Percentiles rank a stretch among this genome's conserved stretches.
Conservation (phyloP, 2,797 vertebrate species). For the Phylloscopus collybita region DNA sequence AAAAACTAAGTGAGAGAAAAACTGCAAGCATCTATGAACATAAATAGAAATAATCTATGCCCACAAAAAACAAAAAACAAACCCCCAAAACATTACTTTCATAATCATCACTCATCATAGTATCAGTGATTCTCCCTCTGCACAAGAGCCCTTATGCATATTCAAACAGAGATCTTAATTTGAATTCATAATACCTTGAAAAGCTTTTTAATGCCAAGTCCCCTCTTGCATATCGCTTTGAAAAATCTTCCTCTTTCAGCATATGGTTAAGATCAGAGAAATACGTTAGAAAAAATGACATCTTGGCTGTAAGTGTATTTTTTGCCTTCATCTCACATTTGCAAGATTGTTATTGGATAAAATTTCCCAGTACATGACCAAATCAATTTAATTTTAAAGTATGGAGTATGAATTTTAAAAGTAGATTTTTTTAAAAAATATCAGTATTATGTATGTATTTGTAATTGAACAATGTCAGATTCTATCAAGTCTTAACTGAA, state of each 20-base stretch:
- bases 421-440: not conserved
- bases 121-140: not conserved
- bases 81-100: not conserved
- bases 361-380: not conserved
- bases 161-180: constrained; percentile 33
- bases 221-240: constrained; percentile 5
- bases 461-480: not conserved
- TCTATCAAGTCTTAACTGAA: not conserved
- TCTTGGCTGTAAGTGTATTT: not conserved
- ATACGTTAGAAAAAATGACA: constrained; percentile 4
- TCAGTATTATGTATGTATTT: not conserved
- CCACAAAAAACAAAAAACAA: not conserved
- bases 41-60: not conserved
- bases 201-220: constrained; percentile 29
- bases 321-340: not conserved
- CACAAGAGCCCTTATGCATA: constrained; percentile 1
- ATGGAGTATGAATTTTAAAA: not conserved
- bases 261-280: constrained; percentile 57
- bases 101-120: not conserved
- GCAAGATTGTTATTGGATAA: not conserved
- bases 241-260: constrained; percentile 43
- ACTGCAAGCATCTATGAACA: not conserved
- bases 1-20: not conserved
- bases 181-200: constrained; percentile 48
- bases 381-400: not conserved